Conservation (phyloP, 2,797 vertebrate genomes). For the Lagorchestes hirsutus region DNA sequence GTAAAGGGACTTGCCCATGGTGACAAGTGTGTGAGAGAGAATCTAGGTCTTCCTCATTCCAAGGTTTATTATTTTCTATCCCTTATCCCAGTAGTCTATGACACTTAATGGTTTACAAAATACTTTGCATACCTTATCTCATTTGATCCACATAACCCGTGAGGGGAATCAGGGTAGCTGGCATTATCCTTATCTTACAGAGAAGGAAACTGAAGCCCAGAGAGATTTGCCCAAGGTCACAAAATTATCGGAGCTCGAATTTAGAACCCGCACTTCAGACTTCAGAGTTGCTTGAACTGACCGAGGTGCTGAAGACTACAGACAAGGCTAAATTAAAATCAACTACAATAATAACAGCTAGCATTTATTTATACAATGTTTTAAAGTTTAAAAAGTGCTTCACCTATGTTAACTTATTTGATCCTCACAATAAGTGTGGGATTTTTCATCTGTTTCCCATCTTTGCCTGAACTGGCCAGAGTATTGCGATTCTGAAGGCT, state of each 20-base stretch:
- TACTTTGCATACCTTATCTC: background rate
- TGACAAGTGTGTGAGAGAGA: background rate
- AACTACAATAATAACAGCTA: background rate
- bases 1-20: background rate
- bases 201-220: background rate
- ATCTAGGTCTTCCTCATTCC: background rate
- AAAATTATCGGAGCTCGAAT: background rate
- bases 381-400: background rate
- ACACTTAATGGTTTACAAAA: background rate
- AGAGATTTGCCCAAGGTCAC: background rate
- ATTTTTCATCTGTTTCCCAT: background rate
- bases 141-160: background rate
- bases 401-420: background rate
- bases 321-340: background rate
- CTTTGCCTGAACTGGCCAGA: background rate
- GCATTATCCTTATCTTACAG: background rate
- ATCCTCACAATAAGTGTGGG: background rate
- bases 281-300: background rate
- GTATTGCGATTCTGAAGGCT: background rate
- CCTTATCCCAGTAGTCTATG: background rate
- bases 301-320: background rate
- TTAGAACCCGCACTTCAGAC: background rate
- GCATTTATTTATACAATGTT: background rate
- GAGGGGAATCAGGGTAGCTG: background rate
- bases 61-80: background rate